These are phyloP conservation scores for Megaceryle alcyon DNA, from an alignment of 2,797 vertebrate species.

Conservation along the genomic window DNA sequence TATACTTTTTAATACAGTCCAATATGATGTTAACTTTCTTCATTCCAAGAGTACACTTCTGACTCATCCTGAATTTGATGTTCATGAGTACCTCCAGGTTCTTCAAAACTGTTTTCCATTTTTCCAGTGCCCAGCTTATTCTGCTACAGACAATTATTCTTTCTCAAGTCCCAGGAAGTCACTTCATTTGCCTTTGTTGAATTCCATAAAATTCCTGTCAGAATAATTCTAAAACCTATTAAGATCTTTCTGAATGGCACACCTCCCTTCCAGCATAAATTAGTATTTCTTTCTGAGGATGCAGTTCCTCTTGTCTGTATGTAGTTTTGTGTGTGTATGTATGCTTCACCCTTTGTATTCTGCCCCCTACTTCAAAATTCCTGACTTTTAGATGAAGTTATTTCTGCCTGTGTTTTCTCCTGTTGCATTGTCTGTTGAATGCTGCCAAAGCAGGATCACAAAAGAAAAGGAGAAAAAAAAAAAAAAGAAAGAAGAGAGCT, in stretches of 20 bases:
- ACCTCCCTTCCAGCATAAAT: neutral
- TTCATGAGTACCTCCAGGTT: neutral
- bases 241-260: neutral
- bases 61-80: neutral
- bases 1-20: neutral
- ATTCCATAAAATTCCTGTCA: too few relatives aligned
- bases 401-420: neutral
- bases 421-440: neutral
- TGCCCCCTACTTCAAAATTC: neutral
- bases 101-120: neutral
- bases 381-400: neutral
- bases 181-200: neutral
- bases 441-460: too few relatives aligned
- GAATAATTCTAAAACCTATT: neutral
- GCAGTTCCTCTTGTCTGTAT: neutral
- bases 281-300: neutral
- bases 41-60: neutral
- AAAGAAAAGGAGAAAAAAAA: too few relatives aligned
- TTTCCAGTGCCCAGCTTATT: neutral
- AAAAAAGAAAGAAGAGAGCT: neutral
- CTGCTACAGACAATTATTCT: neutral
- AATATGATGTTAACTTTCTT: neutral
- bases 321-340: neutral
- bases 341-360: neutral
- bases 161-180: too few relatives aligned